Percentiles rank a stretch among this genome's conserved stretches.
Evolutionary conservation across 2,888 invertebrate species (phyloP).

Genomic region (Heteromyza rotundicornis): DNA sequence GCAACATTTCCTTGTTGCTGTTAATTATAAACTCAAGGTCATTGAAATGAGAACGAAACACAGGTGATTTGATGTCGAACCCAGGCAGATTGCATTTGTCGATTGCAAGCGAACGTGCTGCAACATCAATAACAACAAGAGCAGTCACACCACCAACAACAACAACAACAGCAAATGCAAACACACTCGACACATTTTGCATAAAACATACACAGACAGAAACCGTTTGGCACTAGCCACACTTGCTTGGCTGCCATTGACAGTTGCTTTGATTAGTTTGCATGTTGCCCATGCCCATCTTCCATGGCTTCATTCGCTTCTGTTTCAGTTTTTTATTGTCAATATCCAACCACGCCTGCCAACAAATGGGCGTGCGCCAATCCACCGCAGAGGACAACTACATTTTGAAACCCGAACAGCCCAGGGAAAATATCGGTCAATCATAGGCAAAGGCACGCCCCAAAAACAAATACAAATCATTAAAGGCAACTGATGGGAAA

Average conservation of each 20-base stretch:
- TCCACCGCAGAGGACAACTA: not conserved
- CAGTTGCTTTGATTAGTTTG: conserved; percentile 1
- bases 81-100: not conserved
- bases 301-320: not conserved
- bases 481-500: too few relatives aligned
- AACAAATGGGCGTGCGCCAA: not conserved
- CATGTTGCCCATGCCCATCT: not conserved
- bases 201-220: not conserved
- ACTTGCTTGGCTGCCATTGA: not conserved
- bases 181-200: not conserved
- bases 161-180: not conserved
- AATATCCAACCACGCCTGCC: too few relatives aligned
- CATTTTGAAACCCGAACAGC: not conserved
- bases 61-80: not conserved
- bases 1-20: not conserved
- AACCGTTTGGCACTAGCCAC: not conserved
- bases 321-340: not conserved
- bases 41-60: not conserved
- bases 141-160: not conserved
- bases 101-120: not conserved
- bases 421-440: not conserved
- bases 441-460: conserved; percentile 1
- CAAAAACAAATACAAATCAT: not conserved
- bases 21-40: conserved; percentile 4
- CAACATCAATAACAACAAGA: not conserved